phyloP scores from a whole-genome alignment of 2,797 vertebrate species.

The Syndactyla subalaris region DNA sequence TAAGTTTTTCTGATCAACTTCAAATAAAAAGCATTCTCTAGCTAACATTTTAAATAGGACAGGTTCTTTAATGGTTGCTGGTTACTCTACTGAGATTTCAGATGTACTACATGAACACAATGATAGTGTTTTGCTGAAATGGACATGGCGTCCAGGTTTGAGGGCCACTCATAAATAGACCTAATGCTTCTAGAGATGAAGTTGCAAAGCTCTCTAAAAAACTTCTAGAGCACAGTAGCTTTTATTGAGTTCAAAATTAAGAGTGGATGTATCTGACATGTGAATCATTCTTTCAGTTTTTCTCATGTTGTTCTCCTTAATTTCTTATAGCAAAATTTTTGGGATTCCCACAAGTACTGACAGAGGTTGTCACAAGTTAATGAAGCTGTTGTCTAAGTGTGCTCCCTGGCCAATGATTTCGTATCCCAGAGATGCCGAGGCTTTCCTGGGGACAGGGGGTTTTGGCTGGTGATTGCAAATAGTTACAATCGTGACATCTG shows the following conservation, averaged over 20 bases:
- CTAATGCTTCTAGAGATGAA: background rate
- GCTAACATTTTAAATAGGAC: background rate
- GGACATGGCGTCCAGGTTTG: background rate
- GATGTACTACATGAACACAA: background rate
- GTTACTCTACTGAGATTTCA: background rate
- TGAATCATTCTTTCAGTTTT: background rate
- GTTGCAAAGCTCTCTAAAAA: background rate
- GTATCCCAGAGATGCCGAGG: background rate
- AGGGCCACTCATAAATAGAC: background rate
- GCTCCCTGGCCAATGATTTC: background rate
- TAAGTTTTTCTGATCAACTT: background rate
- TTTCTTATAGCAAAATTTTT: background rate
- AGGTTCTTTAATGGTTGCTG: background rate
- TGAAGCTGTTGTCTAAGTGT: background rate
- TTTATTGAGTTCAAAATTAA: background rate
- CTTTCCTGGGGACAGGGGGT: rapidly evolving
- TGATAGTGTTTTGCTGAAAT: background rate
- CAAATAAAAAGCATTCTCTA: background rate
- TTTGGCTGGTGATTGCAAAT: background rate
- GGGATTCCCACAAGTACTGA: background rate
- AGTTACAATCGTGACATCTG: rapidly evolving
- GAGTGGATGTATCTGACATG: background rate
- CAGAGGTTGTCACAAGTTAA: background rate
- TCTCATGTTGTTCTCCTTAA: background rate
- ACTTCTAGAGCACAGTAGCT: background rate